Evolutionary conservation across 2,797 vertebrate species (phyloP), one percentile per base, ranked within the genome.

Genomic region (Rhinogobio ventralis): DNA sequence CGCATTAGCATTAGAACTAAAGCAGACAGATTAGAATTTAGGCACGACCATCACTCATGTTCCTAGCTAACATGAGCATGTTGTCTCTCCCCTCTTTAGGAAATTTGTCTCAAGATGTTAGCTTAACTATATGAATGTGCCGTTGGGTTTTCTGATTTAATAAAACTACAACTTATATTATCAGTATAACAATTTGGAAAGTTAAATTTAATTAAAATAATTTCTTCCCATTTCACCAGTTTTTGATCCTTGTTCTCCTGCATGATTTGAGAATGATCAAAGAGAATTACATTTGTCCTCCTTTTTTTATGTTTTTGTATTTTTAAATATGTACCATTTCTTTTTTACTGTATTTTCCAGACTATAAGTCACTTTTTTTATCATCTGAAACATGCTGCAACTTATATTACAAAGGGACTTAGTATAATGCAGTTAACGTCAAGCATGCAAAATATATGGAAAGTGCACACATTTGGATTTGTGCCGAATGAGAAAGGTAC

Each of bases 21-120:
- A 94, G 94, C 92, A 91, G 83, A 23, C 71, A 92, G 94, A 94
- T 94, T 93, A 92, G 73, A 94, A 87, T 89, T 88, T 88, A 88
- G 83, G 85, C 91, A 87, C 91, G 85, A 55, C 91, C 91, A 84
- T 92, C 89, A 88, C 88, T 89, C 88, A 88, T 91, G 86, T 90
- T 55, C 4, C 53, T 42, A 14, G 13, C 23, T 3, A 76, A 76
- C 14, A 68, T 33, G 7, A 36, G 66, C 28, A 68, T 66, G 6
- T n/a, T 39, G 23, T 75, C 3, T 5, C 4, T 19, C 6, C 4
- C 25, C 14, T 51, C 14, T 53, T 75, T 55, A 1, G 6, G 1
- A 55, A 55, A 14, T 75, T 13, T 46, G 68, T 57, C 51, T 33
- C 11, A 57, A 42, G 51, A 55, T 76, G 7, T 36, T 68, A 14